Conservation (phyloP, 2,888 invertebrate species). For the Alloscopus bannaensis region DNA sequence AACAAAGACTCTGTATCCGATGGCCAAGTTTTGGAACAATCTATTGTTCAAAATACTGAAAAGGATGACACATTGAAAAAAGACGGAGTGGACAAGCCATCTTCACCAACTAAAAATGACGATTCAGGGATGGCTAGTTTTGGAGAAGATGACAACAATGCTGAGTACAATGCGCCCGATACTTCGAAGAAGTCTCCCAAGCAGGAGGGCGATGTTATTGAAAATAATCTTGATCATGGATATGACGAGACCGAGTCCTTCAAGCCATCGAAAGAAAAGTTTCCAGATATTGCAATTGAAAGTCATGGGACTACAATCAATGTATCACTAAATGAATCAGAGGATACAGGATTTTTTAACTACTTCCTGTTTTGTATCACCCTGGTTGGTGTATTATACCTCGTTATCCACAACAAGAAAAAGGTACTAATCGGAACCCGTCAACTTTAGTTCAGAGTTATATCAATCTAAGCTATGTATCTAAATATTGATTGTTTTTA, state of each 20-base stretch:
- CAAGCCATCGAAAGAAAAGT: not conserved
- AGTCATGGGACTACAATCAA: constrained; percentile 56
- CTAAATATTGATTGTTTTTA: constrained; percentile 14
- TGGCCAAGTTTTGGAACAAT: too few relatives aligned
- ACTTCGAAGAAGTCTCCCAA: not conserved
- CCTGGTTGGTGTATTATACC: constrained; percentile 63
- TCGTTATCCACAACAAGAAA: constrained; percentile 71
- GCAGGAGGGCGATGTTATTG: not conserved
- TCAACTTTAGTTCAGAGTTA: not conserved
- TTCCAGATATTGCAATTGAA: constrained; percentile 7
- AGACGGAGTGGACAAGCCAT: not conserved
- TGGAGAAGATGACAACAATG: constrained; percentile 19
- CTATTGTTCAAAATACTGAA: not conserved
- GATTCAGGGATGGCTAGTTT: not conserved
- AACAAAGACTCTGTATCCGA: not conserved
- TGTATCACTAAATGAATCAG: constrained; percentile 57
- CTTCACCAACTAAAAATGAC: not conserved
- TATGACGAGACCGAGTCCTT: not conserved
- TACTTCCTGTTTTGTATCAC: constrained; percentile 69
- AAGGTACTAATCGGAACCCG: constrained; percentile 48
- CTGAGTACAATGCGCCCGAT: constrained; percentile 1
- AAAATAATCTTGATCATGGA: not conserved
- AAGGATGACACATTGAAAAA: constrained; percentile 1
- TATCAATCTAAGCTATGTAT: constrained; percentile 5
- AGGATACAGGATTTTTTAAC: constrained; percentile 67